Evolutionary conservation across 1,140 invertebrate species (phyloP).

Genomic region (Psix sp.): DNA sequence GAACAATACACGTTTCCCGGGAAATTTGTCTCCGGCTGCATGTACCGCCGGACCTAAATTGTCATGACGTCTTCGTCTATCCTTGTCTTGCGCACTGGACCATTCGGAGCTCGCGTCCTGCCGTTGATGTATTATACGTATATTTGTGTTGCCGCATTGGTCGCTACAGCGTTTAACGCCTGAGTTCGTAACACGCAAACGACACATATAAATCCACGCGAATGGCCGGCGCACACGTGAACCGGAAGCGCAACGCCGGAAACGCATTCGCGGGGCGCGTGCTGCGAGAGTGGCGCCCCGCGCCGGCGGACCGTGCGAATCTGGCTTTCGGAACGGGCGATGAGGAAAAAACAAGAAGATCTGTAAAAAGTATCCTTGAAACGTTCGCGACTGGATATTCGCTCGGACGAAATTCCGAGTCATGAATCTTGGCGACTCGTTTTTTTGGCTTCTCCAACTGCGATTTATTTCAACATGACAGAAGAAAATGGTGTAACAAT

Average conservation of each 20-base stretch:
- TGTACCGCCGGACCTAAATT: constrained; percentile 37
- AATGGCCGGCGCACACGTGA: constrained; percentile 41
- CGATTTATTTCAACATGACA: too few species aligned
- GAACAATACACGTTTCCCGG: constrained; percentile 37
- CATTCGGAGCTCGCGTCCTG: constrained; percentile 42
- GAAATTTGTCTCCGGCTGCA: constrained; percentile 41
- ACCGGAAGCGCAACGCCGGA: constrained; percentile 62
- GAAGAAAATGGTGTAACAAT: too few species aligned
- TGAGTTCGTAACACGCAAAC: constrained; percentile 55
- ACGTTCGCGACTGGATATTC: too few species aligned
- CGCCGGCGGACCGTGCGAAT: constrained; percentile 54
- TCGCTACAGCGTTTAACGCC: constrained; percentile 56
- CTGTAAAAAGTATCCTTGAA: too few species aligned
- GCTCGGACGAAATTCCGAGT: too few species aligned
- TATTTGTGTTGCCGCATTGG: constrained; percentile 50
- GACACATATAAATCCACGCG: constrained; percentile 58
- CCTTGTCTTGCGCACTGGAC: background rate
- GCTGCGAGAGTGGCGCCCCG: constrained; percentile 48
- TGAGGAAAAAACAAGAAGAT: too few species aligned
- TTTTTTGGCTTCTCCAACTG: too few species aligned
- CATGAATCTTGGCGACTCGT: too few species aligned
- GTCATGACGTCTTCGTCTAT: constrained; percentile 41
- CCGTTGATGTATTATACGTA: constrained; percentile 44
- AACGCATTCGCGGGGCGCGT: constrained; percentile 60
- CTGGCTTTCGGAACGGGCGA: too few species aligned